Conservation (phyloP, 2,797 vertebrate species). For the Lemur catta region DNA sequence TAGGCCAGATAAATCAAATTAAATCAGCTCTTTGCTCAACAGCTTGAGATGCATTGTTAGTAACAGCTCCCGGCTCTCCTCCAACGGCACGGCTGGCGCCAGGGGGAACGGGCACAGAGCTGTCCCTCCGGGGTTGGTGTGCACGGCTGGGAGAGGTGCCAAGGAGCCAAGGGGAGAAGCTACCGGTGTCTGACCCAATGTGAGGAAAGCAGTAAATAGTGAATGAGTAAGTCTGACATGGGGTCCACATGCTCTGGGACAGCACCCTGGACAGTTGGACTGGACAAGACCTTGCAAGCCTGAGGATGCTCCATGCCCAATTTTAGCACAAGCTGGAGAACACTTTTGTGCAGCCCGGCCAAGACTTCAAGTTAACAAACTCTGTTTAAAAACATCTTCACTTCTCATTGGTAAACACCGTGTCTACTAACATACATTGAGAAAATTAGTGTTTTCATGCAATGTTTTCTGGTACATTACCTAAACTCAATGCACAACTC, state of each 20-base stretch:
- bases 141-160: fast-evolving
- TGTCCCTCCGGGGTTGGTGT: background rate
- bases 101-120: background rate
- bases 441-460: slow-evolving; percentile 89
- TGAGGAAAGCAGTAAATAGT: background rate
- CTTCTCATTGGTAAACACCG: slow-evolving; percentile 83
- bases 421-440: slow-evolving; percentile 85
- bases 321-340: slow-evolving; percentile 38
- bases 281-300: background rate
- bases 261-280: background rate
- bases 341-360: slow-evolving; percentile 57
- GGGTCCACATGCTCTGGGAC: background rate
- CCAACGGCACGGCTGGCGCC: background rate
- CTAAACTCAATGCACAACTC: slow-evolving; percentile 85
- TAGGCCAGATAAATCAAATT: slow-evolving; percentile 79
- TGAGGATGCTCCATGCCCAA: background rate
- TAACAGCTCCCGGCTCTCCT: slow-evolving; percentile 59
- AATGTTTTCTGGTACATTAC: slow-evolving; percentile 88
- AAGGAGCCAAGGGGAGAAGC: background rate
- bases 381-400: slow-evolving; percentile 82
- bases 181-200: background rate
- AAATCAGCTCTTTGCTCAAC: slow-evolving; percentile 70
- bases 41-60: slow-evolving; percentile 54
- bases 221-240: too few relatives aligned
- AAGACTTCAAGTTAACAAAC: slow-evolving; percentile 80